A percentile compares a stretch with the other conserved stretches of the same genome.
Conservation (phyloP, 2,797 vertebrate species). For the Menidia menidia region DNA sequence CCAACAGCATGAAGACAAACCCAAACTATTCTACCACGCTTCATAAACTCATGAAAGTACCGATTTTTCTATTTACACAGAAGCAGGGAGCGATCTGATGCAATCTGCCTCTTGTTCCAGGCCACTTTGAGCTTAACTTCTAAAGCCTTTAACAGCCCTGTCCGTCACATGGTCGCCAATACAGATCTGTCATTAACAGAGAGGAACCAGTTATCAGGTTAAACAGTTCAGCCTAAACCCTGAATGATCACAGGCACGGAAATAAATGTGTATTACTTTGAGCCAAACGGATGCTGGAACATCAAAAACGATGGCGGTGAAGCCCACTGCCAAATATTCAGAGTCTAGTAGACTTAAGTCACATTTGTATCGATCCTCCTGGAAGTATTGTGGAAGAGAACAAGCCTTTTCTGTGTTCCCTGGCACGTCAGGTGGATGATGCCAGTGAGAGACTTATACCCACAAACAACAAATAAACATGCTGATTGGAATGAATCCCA, state of each 20-base stretch:
- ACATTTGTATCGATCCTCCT: constrained; percentile 12
- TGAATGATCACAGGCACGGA: not conserved
- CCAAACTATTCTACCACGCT: not conserved
- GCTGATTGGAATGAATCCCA: not conserved
- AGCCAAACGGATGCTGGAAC: constrained; percentile 24
- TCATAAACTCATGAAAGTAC: not conserved
- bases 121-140: not conserved
- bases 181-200: constrained; percentile 24
- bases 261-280: constrained; percentile 26
- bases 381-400: not conserved
- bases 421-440: too few relatives aligned
- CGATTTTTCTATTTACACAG: constrained; percentile 1
- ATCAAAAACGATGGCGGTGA: not conserved
- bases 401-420: too few relatives aligned
- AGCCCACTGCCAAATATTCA: constrained; percentile 15
- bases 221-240: constrained; percentile 25
- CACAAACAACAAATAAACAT: not conserved
- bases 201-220: constrained; percentile 35
- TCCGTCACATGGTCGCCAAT: constrained; percentile 12
- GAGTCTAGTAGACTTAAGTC: not conserved
- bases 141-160: constrained; percentile 8
- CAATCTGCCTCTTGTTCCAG: not conserved
- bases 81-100: not conserved
- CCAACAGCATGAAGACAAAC: too few relatives aligned
- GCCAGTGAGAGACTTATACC: too few relatives aligned